Evolutionary conservation across 2,113 vertebrate species (phyloP).

Genomic region (Okapia johnstoni): DNA sequence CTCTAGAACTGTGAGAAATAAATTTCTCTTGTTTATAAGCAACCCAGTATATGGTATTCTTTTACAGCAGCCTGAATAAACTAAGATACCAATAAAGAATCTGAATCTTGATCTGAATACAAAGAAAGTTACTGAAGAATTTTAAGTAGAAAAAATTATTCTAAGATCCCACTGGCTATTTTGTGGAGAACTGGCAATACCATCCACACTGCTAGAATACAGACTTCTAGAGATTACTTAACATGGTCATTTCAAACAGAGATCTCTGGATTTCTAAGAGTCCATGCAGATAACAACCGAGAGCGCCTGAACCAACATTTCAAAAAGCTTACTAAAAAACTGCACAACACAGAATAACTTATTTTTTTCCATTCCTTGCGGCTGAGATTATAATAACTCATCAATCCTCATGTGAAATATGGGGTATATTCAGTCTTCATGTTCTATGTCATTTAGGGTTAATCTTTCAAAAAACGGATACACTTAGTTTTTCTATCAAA

Average conservation of each 20-base stretch:
- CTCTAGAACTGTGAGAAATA: background rate
- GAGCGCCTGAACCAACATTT: background rate
- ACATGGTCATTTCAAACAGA: background rate
- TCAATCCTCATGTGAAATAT: background rate
- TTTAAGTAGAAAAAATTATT: slow-evolving; percentile 4
- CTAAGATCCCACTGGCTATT: background rate
- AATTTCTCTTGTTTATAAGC: background rate
- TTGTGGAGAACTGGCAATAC: background rate
- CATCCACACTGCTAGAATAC: background rate
- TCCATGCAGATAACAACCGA: background rate
- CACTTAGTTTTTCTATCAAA: background rate
- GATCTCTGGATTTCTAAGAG: background rate
- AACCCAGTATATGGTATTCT: background rate
- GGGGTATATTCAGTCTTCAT: background rate
- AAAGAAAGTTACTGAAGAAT: background rate
- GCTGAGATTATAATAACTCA: background rate
- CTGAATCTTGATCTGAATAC: background rate
- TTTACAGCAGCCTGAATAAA: background rate
- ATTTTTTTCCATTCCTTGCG: background rate
- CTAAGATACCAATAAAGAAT: background rate
- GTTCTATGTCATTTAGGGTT: background rate
- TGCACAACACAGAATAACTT: background rate
- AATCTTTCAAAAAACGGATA: background rate
- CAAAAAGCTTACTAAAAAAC: background rate
- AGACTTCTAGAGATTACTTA: background rate